Conservation (phyloP, 2,888 invertebrate species). For the Gandaritis pyraliata region DNA sequence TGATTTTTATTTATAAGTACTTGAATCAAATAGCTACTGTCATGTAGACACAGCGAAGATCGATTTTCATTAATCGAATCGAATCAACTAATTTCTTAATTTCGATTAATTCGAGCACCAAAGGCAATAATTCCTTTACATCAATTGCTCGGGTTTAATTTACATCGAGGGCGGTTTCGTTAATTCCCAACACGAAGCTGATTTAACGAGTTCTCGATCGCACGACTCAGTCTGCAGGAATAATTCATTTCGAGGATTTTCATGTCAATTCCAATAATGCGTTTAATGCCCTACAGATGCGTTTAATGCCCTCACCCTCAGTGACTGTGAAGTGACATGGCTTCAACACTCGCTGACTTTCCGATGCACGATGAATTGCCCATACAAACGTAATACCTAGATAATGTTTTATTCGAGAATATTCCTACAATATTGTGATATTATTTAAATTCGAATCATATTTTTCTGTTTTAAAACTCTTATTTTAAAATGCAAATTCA, state of each 20-base stretch:
- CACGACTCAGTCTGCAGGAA: slow-evolving; percentile 16
- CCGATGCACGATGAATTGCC: too few species aligned
- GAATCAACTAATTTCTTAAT: neutral
- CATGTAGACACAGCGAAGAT: neutral
- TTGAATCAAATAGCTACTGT: neutral
- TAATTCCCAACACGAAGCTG: slow-evolving; percentile 54
- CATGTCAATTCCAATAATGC: neutral
- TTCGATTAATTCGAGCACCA: neutral
- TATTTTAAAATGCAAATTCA: too few species aligned
- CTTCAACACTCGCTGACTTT: too few species aligned
- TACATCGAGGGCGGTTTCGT: slow-evolving; percentile 59
- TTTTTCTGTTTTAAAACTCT: too few species aligned
- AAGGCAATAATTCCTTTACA: slow-evolving; percentile 8
- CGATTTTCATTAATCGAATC: neutral
- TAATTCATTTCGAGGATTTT: neutral
- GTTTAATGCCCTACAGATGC: too few species aligned
- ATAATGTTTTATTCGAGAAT: too few species aligned
- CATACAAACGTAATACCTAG: too few species aligned
- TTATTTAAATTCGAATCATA: too few species aligned
- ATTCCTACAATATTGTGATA: too few species aligned
- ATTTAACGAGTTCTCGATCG: slow-evolving; percentile 53
- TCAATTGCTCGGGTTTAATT: slow-evolving; percentile 60
- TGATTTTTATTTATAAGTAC: too few species aligned
- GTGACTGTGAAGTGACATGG: too few species aligned
- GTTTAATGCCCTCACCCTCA: too few species aligned